These are phyloP conservation scores for Cryptocephalus primarius DNA, from an alignment of 2,888 invertebrate species.

Conservation along the genomic window DNA sequence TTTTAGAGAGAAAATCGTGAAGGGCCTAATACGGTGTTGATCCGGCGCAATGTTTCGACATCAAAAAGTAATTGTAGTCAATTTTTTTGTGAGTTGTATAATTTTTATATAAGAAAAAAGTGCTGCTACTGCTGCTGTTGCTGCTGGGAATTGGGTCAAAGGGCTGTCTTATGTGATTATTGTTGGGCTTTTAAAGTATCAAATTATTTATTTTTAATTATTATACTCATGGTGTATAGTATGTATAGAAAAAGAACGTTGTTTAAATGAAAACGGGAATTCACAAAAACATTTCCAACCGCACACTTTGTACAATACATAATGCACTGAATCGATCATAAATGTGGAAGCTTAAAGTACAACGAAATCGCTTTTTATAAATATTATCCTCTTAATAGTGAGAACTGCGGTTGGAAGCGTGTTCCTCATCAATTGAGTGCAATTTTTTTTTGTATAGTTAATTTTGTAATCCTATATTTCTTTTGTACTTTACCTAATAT, in stretches of 20 bases:
- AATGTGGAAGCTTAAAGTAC: conserved; percentile 12
- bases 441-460: conserved; percentile 1
- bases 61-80: conserved; percentile 3
- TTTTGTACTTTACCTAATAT: too few species aligned
- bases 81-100: conserved; percentile 2
- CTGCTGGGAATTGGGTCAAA: conserved; percentile 7
- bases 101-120: background rate
- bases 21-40: background rate
- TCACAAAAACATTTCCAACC: too few species aligned
- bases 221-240: background rate
- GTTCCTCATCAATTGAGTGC: conserved; percentile 1
- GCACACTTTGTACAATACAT: conserved; percentile 2
- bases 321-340: conserved; percentile 1
- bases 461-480: too few species aligned
- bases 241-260: conserved; percentile 1
- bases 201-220: conserved; percentile 11
- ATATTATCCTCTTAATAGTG: conserved; percentile 9
- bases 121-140: conserved; percentile 2
- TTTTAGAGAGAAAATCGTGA: background rate
- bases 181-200: conserved; percentile 11
- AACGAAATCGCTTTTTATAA: conserved; percentile 8
- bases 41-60: conserved; percentile 10
- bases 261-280: conserved; percentile 7
- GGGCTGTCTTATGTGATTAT: conserved; percentile 12
- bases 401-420: conserved; percentile 11